Evolutionary conservation across 2,797 vertebrate species (phyloP), one percentile per base, ranked within the genome.

Genomic region (Pipistrellus kuhlii): DNA sequence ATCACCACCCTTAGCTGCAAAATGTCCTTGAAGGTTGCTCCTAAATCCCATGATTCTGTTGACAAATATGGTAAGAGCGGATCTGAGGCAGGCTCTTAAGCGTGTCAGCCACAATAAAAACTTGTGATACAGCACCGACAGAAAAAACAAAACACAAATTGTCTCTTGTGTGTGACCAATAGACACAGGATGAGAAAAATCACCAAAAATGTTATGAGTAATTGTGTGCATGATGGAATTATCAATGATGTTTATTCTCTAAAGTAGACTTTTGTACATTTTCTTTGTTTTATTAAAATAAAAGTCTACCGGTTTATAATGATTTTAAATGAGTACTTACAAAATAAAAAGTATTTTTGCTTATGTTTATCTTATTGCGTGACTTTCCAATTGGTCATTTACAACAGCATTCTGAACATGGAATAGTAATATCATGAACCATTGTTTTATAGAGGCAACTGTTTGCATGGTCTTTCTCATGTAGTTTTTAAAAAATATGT

Each of bases 221-320:
- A 20, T 44, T 84, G 3, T 46, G 27, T 48, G 69, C 41, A 13
- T 57, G 12, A 8, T 38, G 11, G 14, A 64, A 51, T 73, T n/a
- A 55, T 69, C 11, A 85, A 23, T 72, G 69, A 41, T 76, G 41
- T n/a, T 72, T 35, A 91, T 83, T 57, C 12, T 88, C 30, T 66
- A 73, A 78, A 38, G 38, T 7, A 32, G 72, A 30, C 5, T 77
- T 88, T 88, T 82, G 64, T 75, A 41, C 27, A 46, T 44, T 71
- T 90, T 89, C 21, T 82, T 75, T 88, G 8, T 53, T 95, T 90
- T 51, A 64, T 64, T 88, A 81, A 90, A 69, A 80, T 57, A 91
- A 91, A 46, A 46, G 9, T 27, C 17, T 86, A 5, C 8, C 41
- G 32, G 6, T 46, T 95, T 76, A 89, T 30, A 89, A 73, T 51